A percentile compares a stretch with the other conserved stretches of the same genome.
phyloP scores from a whole-genome alignment of 2,113 vertebrate genomes.

The Piprites chloris region DNA sequence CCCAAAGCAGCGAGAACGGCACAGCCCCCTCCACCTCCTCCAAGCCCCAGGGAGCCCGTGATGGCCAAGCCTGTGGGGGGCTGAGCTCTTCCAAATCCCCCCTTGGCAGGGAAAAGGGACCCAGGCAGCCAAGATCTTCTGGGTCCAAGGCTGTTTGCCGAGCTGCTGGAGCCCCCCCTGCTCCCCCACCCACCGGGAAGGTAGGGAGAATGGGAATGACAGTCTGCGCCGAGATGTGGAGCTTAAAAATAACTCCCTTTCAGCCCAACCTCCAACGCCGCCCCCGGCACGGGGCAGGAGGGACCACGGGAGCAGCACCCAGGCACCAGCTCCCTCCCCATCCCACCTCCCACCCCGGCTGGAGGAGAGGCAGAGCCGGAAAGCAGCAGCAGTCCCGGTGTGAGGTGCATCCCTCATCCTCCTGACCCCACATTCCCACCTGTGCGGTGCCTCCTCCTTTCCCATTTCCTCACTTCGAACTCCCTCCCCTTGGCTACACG shows the following conservation, averaged over 20 bases:
- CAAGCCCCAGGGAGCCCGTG: background rate
- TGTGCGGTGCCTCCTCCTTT: background rate
- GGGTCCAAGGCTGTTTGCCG: fast-evolving
- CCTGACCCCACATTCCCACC: background rate
- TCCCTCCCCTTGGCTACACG: background rate
- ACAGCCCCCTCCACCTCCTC: background rate
- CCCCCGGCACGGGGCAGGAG: background rate
- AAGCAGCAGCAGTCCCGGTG: background rate
- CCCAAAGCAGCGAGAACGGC: background rate
- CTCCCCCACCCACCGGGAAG: background rate
- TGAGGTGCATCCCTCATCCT: fast-evolving
- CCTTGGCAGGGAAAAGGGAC: background rate
- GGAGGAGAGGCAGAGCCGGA: fast-evolving
- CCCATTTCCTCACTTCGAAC: background rate
- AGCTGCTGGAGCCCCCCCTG: background rate
- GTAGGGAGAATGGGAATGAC: background rate
- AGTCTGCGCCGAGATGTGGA: background rate
- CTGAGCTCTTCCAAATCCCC: background rate
- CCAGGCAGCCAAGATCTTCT: fast-evolving
- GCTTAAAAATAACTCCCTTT: conserved; percentile 43
- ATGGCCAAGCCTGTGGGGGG: fast-evolving
- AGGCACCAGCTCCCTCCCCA: background rate
- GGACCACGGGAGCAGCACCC: background rate
- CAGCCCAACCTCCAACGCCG: background rate
- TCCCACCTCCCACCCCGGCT: background rate